These are phyloP conservation scores for Galaxias olidus DNA, from an alignment of 2,797 vertebrate genomes.

Conservation along the genomic window DNA sequence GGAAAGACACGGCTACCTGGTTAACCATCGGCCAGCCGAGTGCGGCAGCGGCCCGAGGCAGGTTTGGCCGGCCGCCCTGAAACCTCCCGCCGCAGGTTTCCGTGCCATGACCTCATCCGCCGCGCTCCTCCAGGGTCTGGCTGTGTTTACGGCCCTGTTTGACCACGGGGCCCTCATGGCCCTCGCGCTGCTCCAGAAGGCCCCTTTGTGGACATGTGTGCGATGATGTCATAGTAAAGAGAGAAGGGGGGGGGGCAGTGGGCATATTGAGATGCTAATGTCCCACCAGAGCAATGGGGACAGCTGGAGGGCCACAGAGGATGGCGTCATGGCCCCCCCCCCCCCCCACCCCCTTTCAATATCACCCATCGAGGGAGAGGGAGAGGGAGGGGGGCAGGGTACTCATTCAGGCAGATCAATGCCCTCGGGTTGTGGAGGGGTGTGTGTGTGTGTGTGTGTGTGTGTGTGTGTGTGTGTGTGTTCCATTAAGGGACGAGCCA, in stretches of 20 bases:
- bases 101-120: too few relatives aligned
- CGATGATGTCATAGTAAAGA: constrained; percentile 70
- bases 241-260: constrained; percentile 15
- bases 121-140: neutral
- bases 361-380: constrained; percentile 50
- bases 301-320: constrained; percentile 71
- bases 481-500: constrained; percentile 66
- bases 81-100: too few relatives aligned
- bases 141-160: neutral
- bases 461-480: constrained; percentile 24
- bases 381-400: constrained; percentile 33
- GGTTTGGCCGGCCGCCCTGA: too few relatives aligned
- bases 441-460: constrained; percentile 24
- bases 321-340: constrained; percentile 72
- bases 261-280: constrained; percentile 74
- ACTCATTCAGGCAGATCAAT: constrained; percentile 69
- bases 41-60: too few relatives aligned
- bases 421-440: constrained; percentile 30
- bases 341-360: constrained; percentile 26
- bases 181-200: constrained; percentile 49
- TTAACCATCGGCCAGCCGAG: too few relatives aligned
- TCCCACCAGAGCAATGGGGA: constrained; percentile 62
- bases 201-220: constrained; percentile 73
- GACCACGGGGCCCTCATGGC: constrained; percentile 3
- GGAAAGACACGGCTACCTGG: too few relatives aligned